A percentile compares a stretch with the other conserved stretches of the same genome.
These are phyloP conservation scores for Ditylenchus dipsaci DNA, from an alignment of 1,140 invertebrate genomes.

Conservation along the genomic window DNA sequence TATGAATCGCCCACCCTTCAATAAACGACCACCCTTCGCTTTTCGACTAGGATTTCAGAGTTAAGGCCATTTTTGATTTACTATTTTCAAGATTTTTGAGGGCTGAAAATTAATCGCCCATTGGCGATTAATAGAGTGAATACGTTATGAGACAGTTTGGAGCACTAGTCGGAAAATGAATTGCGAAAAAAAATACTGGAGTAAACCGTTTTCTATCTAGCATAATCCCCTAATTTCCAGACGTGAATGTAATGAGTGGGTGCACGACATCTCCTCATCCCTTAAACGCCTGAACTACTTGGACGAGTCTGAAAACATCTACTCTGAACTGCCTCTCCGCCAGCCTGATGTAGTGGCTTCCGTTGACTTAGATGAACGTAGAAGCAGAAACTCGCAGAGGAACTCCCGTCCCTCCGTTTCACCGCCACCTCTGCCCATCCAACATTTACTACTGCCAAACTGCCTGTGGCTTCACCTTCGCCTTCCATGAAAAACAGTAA, in stretches of 20 bases:
- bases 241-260: not conserved
- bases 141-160: too few species aligned
- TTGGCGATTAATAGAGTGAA: too few species aligned
- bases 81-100: too few species aligned
- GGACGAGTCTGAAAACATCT: constrained; percentile 10
- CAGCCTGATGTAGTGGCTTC: not conserved
- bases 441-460: not conserved
- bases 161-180: too few species aligned
- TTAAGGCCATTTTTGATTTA: too few species aligned
- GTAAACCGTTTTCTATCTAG: too few species aligned
- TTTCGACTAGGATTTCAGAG: too few species aligned
- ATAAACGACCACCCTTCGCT: too few species aligned
- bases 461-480: not conserved
- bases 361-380: not conserved
- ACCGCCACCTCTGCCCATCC: not conserved
- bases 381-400: not conserved
- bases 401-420: not conserved
- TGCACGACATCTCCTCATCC: not conserved
- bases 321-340: not conserved
- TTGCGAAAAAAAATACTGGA: too few species aligned
- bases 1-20: too few species aligned
- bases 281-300: not conserved
- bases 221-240: constrained; percentile 8
- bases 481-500: not conserved
- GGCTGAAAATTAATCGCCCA: too few species aligned